Base-by-base conservation (phyloP, 2,888 invertebrate genomes). In the Conops quadrifasciatus region DNA sequence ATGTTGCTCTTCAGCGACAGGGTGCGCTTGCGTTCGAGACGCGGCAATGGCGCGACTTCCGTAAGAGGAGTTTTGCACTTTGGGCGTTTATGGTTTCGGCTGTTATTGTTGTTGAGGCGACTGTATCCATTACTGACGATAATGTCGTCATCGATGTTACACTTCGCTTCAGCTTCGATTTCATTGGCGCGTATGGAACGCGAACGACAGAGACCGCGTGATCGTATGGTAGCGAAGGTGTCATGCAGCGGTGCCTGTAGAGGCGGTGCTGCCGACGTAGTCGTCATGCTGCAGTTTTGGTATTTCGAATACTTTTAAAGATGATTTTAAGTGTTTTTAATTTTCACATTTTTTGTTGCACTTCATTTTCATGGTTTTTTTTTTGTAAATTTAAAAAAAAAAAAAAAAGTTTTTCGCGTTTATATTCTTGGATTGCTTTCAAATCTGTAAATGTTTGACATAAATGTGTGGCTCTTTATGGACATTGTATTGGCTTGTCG, bases 161-260 rank as follows among this genome's bases (percentile, higher is more conserved):
- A 74, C 75, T 77, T 71, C 75, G 76, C 80, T 15, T 79, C 78
- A 21, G 83, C 80, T 70, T 82, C 83, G 47, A 81, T 76, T 71
- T 76, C 81, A 69, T 80, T 82, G 7, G 82, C 81, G n/a, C 78
- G 85, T 69, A 83, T 83, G 66, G 88, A 87, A 28, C 86, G 80
- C n/a, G 83, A 84, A 45, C 86, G 81, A 67, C 80, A 83, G n/a
- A 86, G 76, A 28, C 86, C 88, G 30, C 88, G 90, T 16, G 92
- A 89, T 72, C 93, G 88, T 78, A 95, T 93, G n/a, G 94, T 95
- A 67, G 94, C 94, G 86, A 93, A 95, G 70, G 94, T 94, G 85
- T 95, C 94, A 85, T 94, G 92, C 67, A 94, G 90, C 72, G 92
- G 90, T 86, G 79, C 79, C 56, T 76, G 77, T 43, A 78, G 77